Percentiles rank a stretch among this genome's conserved stretches.
Evolutionary conservation across 2,113 vertebrate genomes (phyloP).

Genomic region (Podiceps cristatus): DNA sequence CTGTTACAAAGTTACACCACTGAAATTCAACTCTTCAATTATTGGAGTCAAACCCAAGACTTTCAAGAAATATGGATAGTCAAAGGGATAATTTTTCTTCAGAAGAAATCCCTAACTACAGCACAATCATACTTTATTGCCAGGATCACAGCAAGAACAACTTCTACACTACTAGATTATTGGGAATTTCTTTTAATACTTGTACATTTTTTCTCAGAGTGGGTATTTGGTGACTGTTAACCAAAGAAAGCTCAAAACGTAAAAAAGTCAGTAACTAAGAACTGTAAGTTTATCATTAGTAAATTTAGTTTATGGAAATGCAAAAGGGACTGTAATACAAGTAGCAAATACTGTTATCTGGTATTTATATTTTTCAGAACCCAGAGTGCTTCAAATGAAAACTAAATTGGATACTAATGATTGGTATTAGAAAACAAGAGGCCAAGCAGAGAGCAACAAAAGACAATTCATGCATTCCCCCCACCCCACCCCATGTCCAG

Average conservation of each 20-base stretch:
- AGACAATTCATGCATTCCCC: not conserved
- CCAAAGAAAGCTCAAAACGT: not conserved
- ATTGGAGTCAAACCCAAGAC: not conserved
- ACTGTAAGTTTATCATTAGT: not conserved
- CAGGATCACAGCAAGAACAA: not conserved
- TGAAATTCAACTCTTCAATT: not conserved
- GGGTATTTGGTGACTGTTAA: not conserved
- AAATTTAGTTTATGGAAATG: not conserved
- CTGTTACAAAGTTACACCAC: not conserved
- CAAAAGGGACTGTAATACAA: not conserved
- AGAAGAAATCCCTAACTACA: not conserved
- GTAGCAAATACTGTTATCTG: not conserved
- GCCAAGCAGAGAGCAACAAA: not conserved
- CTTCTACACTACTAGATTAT: not conserved
- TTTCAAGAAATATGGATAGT: not conserved
- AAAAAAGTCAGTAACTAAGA: not conserved
- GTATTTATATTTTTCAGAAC: not conserved
- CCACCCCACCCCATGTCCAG: not conserved
- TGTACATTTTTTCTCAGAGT: not conserved
- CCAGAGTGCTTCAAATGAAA: not conserved
- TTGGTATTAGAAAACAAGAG: not conserved
- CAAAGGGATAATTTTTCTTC: not conserved
- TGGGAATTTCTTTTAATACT: not conserved
- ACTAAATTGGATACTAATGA: not conserved
- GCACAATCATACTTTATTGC: not conserved